Evolutionary conservation across 37 sponge, comb jelly and placozoan species (phyloP).

Genomic region (Mnemiopsis leidyi): DNA sequence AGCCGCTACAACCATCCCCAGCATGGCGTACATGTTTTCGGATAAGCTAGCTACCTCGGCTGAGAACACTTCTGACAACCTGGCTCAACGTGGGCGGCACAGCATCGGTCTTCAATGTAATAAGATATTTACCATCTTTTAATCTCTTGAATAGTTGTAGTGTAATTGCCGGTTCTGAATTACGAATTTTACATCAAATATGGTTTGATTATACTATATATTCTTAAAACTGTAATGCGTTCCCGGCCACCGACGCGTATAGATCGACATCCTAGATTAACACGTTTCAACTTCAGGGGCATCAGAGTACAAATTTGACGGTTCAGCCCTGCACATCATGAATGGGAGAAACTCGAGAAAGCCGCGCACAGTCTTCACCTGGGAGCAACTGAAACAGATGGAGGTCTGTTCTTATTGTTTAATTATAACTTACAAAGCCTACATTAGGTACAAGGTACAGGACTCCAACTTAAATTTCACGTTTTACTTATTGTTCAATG

Average conservation of each 20-base stretch:
- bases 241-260: no score
- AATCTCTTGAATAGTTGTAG: no score
- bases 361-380: constrained; percentile 54
- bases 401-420: no score
- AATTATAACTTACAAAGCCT: no score
- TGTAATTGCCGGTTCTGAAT: no score
- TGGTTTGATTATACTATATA: background rate
- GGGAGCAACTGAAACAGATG: constrained; percentile 64
- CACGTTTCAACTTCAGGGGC: no score
- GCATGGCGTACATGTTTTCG: constrained; percentile 65
- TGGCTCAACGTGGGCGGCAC: constrained; percentile 8
- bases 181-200: background rate
- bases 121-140: no score
- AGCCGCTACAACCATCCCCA: constrained; percentile 46
- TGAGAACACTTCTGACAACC: constrained; percentile 30
- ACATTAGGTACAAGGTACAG: no score
- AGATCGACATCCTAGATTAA: no score
- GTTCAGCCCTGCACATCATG: constrained; percentile 60
- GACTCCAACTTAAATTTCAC: no score
- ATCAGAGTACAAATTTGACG: constrained; percentile 61
- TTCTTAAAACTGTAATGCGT: no score
- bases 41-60: constrained; percentile 60
- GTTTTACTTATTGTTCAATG: no score
- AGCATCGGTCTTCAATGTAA: constrained; percentile 33
- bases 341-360: constrained; percentile 43